phyloP scores from a whole-genome alignment of 2,888 invertebrate genomes.

The Lasioglossum vierecki region DNA sequence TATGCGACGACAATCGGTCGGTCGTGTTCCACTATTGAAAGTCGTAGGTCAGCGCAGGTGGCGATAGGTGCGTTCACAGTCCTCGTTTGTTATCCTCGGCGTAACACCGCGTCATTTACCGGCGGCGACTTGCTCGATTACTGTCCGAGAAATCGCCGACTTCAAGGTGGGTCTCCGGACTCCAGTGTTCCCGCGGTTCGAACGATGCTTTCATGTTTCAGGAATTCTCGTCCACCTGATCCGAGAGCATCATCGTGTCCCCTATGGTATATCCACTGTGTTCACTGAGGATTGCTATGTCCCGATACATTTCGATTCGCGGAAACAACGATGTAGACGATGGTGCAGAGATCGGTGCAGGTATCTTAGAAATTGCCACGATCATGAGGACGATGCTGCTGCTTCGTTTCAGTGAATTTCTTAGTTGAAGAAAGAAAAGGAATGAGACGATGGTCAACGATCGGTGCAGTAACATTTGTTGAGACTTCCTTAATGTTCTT shows the following conservation, averaged over 20 bases:
- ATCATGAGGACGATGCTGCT: not conserved
- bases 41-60: conserved; percentile 64
- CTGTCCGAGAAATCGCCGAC: conserved; percentile 51
- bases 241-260: not conserved
- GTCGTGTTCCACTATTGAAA: conserved; percentile 36
- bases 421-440: not conserved
- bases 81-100: conserved; percentile 60
- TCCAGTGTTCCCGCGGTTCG: not conserved
- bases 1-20: conserved; percentile 18
- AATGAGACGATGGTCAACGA: not conserved
- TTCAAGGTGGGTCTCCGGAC: conserved; percentile 50
- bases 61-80: conserved; percentile 42
- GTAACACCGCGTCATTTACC: conserved; percentile 51
- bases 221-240: conserved; percentile 35
- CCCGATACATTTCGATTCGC: not conserved
- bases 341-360: not conserved
- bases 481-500: too few species aligned
- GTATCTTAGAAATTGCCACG: not conserved
- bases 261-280: not conserved
- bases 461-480: too few species aligned
- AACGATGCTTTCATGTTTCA: conserved; percentile 39
- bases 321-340: not conserved
- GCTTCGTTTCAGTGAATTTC: not conserved
- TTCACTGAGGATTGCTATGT: not conserved
- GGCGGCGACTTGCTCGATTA: conserved; percentile 56